Evolutionary conservation across 2,113 vertebrate genomes (phyloP).

Genomic region (Peucedramus taeniatus): DNA sequence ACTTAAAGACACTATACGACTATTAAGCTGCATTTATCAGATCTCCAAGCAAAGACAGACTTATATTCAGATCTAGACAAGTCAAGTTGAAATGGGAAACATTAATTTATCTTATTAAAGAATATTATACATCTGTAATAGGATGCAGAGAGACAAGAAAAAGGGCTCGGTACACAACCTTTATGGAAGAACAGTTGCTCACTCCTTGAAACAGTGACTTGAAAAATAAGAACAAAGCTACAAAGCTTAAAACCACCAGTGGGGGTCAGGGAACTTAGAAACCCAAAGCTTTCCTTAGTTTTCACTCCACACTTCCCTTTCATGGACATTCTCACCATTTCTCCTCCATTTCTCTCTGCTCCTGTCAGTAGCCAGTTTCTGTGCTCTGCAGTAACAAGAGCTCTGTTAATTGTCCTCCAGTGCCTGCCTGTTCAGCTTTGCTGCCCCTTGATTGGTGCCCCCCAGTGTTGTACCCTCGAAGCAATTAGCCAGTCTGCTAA

Average conservation of each 20-base stretch:
- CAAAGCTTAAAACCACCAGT: neutral
- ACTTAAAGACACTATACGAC: neutral
- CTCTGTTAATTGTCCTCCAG: neutral
- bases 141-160: neutral
- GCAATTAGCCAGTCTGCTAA: slow-evolving; percentile 31
- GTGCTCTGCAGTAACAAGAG: neutral
- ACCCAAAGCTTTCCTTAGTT: neutral
- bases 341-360: neutral
- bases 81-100: neutral
- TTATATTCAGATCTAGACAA: neutral
- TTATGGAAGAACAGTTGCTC: neutral
- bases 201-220: neutral
- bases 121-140: neutral
- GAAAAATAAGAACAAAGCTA: neutral
- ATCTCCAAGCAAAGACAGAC: neutral
- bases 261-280: neutral
- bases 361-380: neutral
- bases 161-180: neutral
- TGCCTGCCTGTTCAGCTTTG: slow-evolving; percentile 7
- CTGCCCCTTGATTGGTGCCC: slow-evolving; percentile 27
- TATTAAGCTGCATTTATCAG: neutral
- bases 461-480: neutral
- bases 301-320: neutral
- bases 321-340: neutral
- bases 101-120: neutral